Evolutionary conservation across 1,140 invertebrate genomes (phyloP), one percentile per base, ranked within the genome.

Genomic region (Anastatus disparis): DNA sequence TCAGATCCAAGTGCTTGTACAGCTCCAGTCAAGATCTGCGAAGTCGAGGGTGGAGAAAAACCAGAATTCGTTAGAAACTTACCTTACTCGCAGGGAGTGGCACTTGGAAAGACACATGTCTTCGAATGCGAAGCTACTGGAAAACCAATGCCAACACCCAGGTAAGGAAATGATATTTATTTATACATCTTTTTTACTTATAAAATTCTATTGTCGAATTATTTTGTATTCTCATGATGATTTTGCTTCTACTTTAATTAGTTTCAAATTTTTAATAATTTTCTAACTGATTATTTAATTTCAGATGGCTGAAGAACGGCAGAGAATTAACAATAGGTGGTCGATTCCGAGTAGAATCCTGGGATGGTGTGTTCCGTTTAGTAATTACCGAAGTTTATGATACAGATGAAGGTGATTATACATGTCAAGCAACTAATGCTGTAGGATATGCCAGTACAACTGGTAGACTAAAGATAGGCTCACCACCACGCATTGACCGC

Each of bases 351-450:
- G 82, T 89, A 1, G 93, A 95, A 78, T 86, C 88, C 29, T 90
- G 93, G 68, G 93, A 94, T 70, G 95, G 94, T 13, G 88, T 92
- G 0, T 95, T 95, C 81, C 91, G 91, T 63, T 87, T 99, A n/a
- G 92, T 94, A 69, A 94, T 99, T 76, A 89, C 89, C 48, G 97
- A 99, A 78, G 90, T 97, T n/a, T 89, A 92, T 76, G 93, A 97
- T 61, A 91, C 92, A 9, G 98, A 99, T 81, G 94, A 96, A 71
- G 97, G 97, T 20, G 95, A 99, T 79, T 99, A 98, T 83, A 96
- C 94, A 1, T 99, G 97, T 81, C 96, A 99, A 80, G 93, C 98
- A 15, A 91, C 91, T 74, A 99, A 99, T 86, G 89, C 92, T 13
- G 89, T 98, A 29, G 98, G 98, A 48, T 91, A 93, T 75, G 94